These are phyloP conservation scores for Cephus spinipes DNA, from an alignment of 2,888 invertebrate genomes.

Conservation along the genomic window DNA sequence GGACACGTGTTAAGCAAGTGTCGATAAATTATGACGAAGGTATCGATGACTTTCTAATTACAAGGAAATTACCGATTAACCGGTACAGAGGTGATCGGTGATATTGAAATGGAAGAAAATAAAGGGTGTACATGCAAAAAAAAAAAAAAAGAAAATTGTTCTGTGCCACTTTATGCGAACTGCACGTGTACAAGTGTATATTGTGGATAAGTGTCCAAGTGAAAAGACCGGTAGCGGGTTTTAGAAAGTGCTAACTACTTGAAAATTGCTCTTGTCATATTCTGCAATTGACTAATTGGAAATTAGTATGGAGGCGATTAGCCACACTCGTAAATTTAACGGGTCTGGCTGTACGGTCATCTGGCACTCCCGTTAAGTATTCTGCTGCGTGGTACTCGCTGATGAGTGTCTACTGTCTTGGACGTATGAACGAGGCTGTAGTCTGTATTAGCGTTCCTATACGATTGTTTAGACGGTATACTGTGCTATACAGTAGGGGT, in stretches of 20 bases:
- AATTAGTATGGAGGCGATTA: neutral
- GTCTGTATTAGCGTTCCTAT: neutral
- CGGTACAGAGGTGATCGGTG: neutral
- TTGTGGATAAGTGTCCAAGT: no score
- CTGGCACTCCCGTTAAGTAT: neutral
- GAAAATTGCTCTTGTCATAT: neutral
- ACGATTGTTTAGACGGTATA: neutral
- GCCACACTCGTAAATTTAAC: neutral
- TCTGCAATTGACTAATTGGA: neutral
- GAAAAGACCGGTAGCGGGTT: neutral
- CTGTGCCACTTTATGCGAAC: neutral
- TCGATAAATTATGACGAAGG: neutral
- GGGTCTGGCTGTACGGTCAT: neutral
- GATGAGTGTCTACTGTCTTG: neutral
- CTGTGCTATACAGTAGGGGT: neutral
- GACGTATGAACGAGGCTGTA: neutral
- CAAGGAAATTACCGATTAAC: neutral
- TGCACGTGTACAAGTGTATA: neutral
- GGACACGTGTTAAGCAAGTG: neutral
- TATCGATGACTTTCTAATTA: neutral
- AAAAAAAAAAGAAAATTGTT: neutral
- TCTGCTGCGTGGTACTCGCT: neutral
- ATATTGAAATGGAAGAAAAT: neutral
- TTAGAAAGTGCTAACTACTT: neutral
- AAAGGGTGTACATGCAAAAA: neutral